Evolutionary conservation across 53 echinoderm and acorn worm genomes (phyloP).

Genomic region (Hippasteria phrygiana): DNA sequence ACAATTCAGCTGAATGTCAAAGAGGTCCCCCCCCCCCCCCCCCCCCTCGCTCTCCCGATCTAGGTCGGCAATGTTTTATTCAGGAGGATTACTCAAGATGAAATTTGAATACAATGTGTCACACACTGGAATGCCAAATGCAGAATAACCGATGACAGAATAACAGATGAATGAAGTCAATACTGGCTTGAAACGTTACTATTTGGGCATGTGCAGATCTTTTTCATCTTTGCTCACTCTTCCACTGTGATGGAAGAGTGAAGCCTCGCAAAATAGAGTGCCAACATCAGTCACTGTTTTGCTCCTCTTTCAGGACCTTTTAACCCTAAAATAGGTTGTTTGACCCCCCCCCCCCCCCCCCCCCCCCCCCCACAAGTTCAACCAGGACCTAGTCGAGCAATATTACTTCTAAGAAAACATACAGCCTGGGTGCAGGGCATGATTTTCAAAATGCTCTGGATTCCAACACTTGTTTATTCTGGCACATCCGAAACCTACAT

Average conservation of each 20-base stretch:
- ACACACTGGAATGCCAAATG: background rate
- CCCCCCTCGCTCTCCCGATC: background rate
- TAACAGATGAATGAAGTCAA: background rate
- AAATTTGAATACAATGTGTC: background rate
- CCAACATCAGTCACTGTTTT: too few species aligned
- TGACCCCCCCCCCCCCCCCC: too few species aligned
- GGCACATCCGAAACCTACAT: background rate
- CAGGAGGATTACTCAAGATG: background rate
- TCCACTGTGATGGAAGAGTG: too few species aligned
- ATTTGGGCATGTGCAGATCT: too few species aligned
- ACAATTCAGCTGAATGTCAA: too few species aligned
- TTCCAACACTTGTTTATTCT: background rate
- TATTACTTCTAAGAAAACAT: conserved; percentile 4
- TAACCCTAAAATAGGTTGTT: too few species aligned
- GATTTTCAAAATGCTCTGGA: background rate
- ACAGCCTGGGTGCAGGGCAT: background rate
- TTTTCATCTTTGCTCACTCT: too few species aligned
- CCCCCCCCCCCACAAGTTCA: background rate
- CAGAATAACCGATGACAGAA: background rate
- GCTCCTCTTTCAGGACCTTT: too few species aligned
- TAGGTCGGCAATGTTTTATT: background rate
- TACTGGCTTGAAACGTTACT: background rate
- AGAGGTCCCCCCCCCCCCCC: too few species aligned
- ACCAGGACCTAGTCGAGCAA: background rate
- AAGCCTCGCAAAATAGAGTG: too few species aligned